Evolutionary conservation across 2,113 vertebrate genomes (phyloP), one percentile per base, ranked within the genome.

Genomic region (Hemicordylus capensis): DNA sequence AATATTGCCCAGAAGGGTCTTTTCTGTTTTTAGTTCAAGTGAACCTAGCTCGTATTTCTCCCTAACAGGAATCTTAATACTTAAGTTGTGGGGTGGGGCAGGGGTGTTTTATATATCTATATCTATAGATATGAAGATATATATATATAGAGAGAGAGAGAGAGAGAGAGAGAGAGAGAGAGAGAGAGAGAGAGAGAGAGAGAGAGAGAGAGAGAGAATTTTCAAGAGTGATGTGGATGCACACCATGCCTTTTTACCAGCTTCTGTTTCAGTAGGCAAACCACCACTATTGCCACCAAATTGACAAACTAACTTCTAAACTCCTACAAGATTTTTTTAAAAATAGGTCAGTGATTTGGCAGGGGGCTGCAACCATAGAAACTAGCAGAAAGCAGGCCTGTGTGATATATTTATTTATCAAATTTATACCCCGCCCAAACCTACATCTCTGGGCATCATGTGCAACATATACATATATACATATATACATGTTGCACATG

Each of bases 281-380:
- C 22, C 70, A 63, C 26, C 42, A 34, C 28, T 26, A 44, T 37
- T 72, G 54, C 81, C 56, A 59, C 69, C 31, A 83, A 83, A 83
- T 17, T 34, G 70, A 74, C 56, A 83, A 75, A 74, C 22, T 7
- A 37, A 74, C n/a, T 83, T 83, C 48, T 75, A 61, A 83, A 75
- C 58, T 74, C 56, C 69, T 34, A 63, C 37, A 59, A 72, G 31
- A 83, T n/a, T 83, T 63, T 72, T 83, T 75, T 4, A 82, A 59
- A 31, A 58, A 42, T 70, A 48, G 80, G 51, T 69, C 79, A 59
- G 67, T 59, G 51, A 58, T 51, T 24, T 58, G 66, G 51, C n/a
- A 75, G 58, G 58, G 59, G 42, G 31, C 42, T 63, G 42, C 4
- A 76, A 67, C 22, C 54, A 34, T n/a, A 84, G 44, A 84, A 63